Evolutionary conservation across 2,797 vertebrate species (phyloP).

Genomic region (Lutjanus campechanus): DNA sequence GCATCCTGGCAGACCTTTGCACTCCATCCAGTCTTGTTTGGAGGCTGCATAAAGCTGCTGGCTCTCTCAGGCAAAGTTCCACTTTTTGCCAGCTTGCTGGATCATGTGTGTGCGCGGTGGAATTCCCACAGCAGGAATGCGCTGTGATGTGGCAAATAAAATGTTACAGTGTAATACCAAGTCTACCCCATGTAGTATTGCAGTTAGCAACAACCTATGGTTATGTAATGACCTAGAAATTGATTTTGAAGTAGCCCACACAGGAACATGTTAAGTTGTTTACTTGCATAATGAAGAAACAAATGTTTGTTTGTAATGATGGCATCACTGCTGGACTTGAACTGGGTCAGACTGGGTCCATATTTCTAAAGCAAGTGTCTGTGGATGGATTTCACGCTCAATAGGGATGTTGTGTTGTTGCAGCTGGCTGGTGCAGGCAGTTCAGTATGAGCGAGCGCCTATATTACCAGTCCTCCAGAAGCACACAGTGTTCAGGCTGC

Average conservation of each 20-base stretch:
- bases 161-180: constrained; percentile 13
- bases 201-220: constrained; percentile 23
- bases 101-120: constrained; percentile 10
- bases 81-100: constrained; percentile 11
- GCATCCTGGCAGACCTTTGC: not conserved
- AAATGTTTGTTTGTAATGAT: not conserved
- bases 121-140: constrained; percentile 9
- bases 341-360: constrained; percentile 10
- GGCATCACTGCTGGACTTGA: not conserved
- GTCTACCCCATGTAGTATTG: constrained; percentile 5
- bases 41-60: not conserved
- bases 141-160: constrained; percentile 12
- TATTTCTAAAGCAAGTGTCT: constrained; percentile 1
- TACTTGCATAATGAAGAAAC: constrained; percentile 6
- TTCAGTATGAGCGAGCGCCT: constrained; percentile 21
- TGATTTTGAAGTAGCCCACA: constrained; percentile 24
- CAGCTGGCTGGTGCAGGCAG: constrained; percentile 9
- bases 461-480: constrained; percentile 55
- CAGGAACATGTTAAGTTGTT: constrained; percentile 14
- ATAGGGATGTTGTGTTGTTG: constrained; percentile 25
- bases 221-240: constrained; percentile 47
- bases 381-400: constrained; percentile 12
- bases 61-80: not conserved
- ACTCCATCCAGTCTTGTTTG: not conserved
- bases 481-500: constrained; percentile 57